A percentile compares a stretch with the other conserved stretches of the same genome.
These are phyloP conservation scores for Mechanitis messenoides DNA, from an alignment of 2,888 invertebrate species.

Conservation along the genomic window DNA sequence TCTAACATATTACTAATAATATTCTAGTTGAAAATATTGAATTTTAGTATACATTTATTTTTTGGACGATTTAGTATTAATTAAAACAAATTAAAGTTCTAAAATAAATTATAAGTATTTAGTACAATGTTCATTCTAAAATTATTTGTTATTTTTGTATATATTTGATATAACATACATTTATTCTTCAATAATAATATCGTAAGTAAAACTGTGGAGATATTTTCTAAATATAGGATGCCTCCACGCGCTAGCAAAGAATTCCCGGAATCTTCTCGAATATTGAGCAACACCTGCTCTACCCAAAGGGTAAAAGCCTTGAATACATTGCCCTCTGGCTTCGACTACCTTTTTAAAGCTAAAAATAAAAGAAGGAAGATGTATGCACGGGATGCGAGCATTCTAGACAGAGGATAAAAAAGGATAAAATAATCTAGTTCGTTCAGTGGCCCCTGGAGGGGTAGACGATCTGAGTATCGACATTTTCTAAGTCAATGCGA, in stretches of 20 bases:
- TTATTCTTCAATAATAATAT: background rate
- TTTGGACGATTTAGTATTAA: too few species aligned
- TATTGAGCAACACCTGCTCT: conserved; percentile 72
- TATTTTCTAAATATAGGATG: conserved; percentile 33
- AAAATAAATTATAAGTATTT: too few species aligned
- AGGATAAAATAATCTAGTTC: conserved; percentile 56
- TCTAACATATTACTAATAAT: too few species aligned
- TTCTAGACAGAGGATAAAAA: conserved; percentile 61
- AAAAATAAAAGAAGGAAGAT: conserved; percentile 69
- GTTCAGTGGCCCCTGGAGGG: conserved; percentile 57
- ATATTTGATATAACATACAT: background rate
- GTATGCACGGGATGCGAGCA: conserved; percentile 56
- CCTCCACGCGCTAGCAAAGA: conserved; percentile 42
- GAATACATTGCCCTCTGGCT: conserved; percentile 61
- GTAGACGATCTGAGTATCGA: conserved; percentile 32
- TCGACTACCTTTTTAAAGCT: conserved; percentile 65
- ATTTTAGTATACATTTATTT: too few species aligned
- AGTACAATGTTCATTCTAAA: too few species aligned
- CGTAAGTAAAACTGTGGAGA: conserved; percentile 16
- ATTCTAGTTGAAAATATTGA: too few species aligned
- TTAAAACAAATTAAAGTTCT: too few species aligned
- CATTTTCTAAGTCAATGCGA: conserved; percentile 34
- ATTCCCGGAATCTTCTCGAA: conserved; percentile 60
- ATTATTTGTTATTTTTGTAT: background rate
- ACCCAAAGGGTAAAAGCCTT: conserved; percentile 61